Conservation (phyloP, 2,113 vertebrate species). For the Carollia perspicillata region DNA sequence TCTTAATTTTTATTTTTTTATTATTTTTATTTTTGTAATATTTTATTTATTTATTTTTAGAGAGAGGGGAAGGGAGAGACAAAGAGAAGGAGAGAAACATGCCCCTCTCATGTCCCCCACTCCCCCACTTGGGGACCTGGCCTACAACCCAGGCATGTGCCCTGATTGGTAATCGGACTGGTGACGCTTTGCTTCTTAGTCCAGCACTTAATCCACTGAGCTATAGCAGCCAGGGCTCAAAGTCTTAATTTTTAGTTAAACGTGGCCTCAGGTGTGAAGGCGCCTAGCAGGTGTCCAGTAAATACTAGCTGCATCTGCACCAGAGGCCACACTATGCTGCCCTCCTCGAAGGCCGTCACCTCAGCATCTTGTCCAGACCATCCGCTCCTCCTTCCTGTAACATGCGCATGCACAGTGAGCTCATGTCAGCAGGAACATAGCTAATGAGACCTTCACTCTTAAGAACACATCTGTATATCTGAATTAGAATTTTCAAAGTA, state of each 20-base stretch:
- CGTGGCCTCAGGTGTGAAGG: neutral
- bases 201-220: too few species aligned
- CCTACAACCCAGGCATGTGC: too few species aligned
- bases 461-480: neutral
- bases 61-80: too few species aligned
- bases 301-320: neutral
- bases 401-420: rapidly evolving
- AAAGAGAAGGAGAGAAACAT: too few species aligned
- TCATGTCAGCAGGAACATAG: neutral
- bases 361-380: neutral
- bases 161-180: too few species aligned
- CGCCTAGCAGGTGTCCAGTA: neutral
- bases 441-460: neutral
- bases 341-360: neutral
- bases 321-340: neutral
- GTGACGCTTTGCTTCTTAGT: too few species aligned
- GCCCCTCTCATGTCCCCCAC: too few species aligned
- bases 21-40: too few species aligned
- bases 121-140: too few species aligned
- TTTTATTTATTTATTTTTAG: too few species aligned
- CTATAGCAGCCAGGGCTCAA: too few species aligned
- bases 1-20: neutral
- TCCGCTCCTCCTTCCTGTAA: neutral
- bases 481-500: neutral
- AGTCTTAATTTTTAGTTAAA: neutral